Evolutionary conservation across 2,888 invertebrate species (phyloP).

Genomic region (Cordilura impudica): DNA sequence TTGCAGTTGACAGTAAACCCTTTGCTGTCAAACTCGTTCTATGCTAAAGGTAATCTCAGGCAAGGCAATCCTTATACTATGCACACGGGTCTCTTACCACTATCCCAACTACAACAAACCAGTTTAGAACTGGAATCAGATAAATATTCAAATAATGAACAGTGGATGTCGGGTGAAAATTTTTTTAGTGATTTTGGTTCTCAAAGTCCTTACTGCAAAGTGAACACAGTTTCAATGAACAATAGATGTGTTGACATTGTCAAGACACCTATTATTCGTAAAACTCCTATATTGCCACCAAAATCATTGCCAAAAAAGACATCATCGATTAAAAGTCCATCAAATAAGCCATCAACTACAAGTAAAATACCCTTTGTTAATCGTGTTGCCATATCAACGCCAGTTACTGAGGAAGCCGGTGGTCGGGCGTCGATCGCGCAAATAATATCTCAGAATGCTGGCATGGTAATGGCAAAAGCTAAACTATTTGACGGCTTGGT

Average conservation of each 20-base stretch:
- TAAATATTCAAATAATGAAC: constrained; percentile 57
- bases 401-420: constrained; percentile 74
- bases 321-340: constrained; percentile 39
- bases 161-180: constrained; percentile 77
- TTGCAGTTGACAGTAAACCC: neutral
- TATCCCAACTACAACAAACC: neutral
- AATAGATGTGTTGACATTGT: constrained; percentile 2
- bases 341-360: constrained; percentile 34
- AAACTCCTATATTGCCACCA: constrained; percentile 70
- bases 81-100: constrained; percentile 68
- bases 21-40: neutral
- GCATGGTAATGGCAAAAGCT: constrained; percentile 88
- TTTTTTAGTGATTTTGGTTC: constrained; percentile 71
- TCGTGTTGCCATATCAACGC: constrained; percentile 41
- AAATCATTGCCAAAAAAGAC: constrained; percentile 62
- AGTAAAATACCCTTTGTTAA: constrained; percentile 66
- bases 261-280: constrained; percentile 20
- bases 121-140: neutral
- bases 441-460: constrained; percentile 86
- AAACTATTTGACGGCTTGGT: constrained; percentile 83
- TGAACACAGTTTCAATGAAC: neutral
- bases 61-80: neutral
- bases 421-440: constrained; percentile 86
- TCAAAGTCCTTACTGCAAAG: neutral
- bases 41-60: neutral